These are phyloP conservation scores for Pyrgilauda ruficollis DNA, from an alignment of 2,113 vertebrate genomes.

Conservation along the genomic window DNA sequence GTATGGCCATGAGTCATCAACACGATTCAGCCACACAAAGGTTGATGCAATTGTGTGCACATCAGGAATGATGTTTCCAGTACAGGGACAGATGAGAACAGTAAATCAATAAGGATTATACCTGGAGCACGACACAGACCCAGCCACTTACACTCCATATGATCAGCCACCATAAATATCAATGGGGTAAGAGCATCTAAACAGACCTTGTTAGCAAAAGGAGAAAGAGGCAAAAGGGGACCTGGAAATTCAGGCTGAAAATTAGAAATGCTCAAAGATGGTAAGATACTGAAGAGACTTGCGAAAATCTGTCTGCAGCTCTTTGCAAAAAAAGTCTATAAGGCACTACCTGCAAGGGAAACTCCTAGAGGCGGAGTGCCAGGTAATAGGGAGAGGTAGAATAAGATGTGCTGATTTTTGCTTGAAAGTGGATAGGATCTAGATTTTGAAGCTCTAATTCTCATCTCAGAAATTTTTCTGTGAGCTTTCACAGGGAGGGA, in stretches of 20 bases:
- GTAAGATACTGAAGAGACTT: background rate
- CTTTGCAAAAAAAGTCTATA: background rate
- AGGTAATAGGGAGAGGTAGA: background rate
- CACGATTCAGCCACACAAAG: constrained; percentile 37
- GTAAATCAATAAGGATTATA: background rate
- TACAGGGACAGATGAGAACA: background rate
- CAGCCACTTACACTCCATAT: background rate
- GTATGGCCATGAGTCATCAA: constrained; percentile 34
- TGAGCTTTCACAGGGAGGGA: background rate
- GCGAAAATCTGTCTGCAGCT: background rate
- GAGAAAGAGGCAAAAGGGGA: background rate
- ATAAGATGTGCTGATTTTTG: background rate
- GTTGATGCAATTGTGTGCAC: background rate
- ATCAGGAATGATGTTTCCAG: background rate
- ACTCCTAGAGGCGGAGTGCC: background rate
- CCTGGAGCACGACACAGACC: background rate
- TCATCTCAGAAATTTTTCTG: background rate
- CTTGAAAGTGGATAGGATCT: background rate
- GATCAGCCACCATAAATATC: background rate
- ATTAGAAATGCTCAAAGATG: background rate
- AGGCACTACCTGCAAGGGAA: background rate
- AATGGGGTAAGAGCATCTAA: background rate
- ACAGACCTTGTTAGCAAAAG: background rate
- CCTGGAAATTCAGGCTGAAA: background rate
- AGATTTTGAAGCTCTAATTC: background rate